Conservation (phyloP, 2,113 vertebrate species). For the Protomyctophum bolini region DNA sequence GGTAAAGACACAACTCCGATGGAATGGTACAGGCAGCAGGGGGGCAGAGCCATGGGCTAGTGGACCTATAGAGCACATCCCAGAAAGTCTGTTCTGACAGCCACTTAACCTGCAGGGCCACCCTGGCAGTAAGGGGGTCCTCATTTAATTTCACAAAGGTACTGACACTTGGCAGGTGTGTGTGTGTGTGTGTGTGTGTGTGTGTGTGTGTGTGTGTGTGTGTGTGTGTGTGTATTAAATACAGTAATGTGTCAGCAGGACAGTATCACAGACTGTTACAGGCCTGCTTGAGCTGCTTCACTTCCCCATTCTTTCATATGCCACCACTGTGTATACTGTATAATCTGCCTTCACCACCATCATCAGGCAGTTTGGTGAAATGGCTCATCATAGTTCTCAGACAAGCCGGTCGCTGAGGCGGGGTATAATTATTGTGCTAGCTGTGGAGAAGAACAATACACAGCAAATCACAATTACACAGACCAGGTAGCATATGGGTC, state of each 20-base stretch:
- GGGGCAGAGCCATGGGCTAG: conserved; percentile 20
- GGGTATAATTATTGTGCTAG: conserved; percentile 33
- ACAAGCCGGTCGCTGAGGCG: conserved; percentile 16
- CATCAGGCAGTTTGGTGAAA: conserved; percentile 29
- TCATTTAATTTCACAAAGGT: conserved; percentile 32
- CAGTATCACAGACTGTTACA: neutral
- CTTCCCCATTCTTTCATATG: conserved; percentile 65
- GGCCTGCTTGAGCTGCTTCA: neutral
- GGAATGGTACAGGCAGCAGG: conserved; percentile 22
- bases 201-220: conserved; percentile 9
- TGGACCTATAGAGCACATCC: conserved; percentile 15
- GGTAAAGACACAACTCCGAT: conserved; percentile 26
- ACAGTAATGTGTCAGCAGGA: neutral
- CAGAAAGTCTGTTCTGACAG: conserved; percentile 38
- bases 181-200: conserved; percentile 11
- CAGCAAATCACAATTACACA: conserved; percentile 7
- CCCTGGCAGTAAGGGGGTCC: conserved; percentile 22
- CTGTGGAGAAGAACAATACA: conserved; percentile 5
- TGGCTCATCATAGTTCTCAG: conserved; percentile 23
- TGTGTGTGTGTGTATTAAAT: neutral
- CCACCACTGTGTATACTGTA: neutral
- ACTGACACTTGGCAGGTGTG: conserved; percentile 1
- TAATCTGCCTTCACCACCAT: conserved; percentile 19
- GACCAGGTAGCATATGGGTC: conserved; percentile 4
- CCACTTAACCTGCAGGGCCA: conserved; percentile 30